A percentile compares a stretch with the other conserved stretches of the same genome.
phyloP scores from a whole-genome alignment of 2,113 vertebrate genomes.

The Tretioscincus oriximinensis region DNA sequence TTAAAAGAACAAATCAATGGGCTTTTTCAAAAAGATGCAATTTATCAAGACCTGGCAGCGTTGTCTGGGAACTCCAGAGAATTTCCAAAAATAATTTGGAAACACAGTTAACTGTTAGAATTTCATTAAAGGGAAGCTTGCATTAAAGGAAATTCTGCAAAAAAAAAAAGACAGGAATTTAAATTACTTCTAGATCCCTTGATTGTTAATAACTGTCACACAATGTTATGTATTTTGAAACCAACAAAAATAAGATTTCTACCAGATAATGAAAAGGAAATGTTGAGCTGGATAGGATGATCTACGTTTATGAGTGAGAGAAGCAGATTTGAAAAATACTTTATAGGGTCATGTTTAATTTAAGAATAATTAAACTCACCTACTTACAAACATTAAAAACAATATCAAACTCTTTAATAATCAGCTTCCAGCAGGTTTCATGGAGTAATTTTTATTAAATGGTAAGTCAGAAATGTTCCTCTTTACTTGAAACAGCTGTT shows the following conservation, averaged over 20 bases:
- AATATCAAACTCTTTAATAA: not conserved
- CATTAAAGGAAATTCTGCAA: not conserved
- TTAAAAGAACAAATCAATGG: conserved; percentile 36
- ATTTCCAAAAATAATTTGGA: conserved; percentile 35
- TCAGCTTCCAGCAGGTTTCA: not conserved
- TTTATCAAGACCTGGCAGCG: conserved; percentile 14
- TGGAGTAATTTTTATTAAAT: not conserved
- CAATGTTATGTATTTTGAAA: too few species aligned
- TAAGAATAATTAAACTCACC: not conserved
- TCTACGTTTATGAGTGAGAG: not conserved
- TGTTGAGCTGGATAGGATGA: not conserved
- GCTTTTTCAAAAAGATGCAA: conserved; percentile 15
- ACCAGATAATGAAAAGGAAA: not conserved
- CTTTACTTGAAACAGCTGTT: not conserved
- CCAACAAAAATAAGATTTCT: not conserved
- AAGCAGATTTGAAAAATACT: not conserved
- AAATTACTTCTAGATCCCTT: not conserved
- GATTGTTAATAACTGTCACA: too few species aligned
- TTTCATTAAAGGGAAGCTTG: conserved; percentile 20
- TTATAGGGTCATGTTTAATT: not conserved
- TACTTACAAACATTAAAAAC: not conserved
- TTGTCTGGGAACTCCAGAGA: conserved; percentile 32
- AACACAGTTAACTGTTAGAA: conserved; percentile 24
- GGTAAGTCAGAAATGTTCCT: not conserved
- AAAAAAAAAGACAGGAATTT: not conserved